phyloP scores from a whole-genome alignment of 2,113 vertebrate genomes.

The Lasiurus cinereus region DNA sequence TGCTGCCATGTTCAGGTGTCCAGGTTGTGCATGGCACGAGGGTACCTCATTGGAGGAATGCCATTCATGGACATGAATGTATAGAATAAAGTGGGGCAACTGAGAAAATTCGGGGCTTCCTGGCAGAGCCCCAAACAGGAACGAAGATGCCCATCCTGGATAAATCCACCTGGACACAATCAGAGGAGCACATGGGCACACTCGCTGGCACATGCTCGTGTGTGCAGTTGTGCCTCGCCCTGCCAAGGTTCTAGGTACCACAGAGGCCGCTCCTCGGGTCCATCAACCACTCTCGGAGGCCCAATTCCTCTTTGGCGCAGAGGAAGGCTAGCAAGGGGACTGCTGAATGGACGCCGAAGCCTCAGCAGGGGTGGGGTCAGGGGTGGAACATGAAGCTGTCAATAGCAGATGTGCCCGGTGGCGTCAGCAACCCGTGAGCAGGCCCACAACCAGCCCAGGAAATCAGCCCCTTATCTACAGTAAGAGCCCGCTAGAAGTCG shows the following conservation, averaged over 20 bases:
- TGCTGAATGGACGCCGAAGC: background rate
- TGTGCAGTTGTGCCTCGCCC: too few relatives aligned
- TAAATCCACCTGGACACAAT: background rate
- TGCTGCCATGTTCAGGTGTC: background rate
- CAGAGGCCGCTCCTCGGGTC: background rate
- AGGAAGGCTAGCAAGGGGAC: background rate
- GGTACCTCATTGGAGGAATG: background rate
- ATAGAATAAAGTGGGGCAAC: background rate
- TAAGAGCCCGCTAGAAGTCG: background rate
- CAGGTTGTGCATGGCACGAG: background rate
- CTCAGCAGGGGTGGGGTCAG: background rate
- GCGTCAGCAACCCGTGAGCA: background rate
- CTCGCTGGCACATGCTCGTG: accelerated
- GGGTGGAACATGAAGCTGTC: background rate
- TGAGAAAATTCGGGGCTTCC: background rate
- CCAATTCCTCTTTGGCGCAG: background rate
- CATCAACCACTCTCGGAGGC: background rate
- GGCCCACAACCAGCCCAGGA: background rate
- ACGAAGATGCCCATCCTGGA: background rate
- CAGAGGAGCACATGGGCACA: background rate
- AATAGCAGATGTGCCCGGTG: background rate
- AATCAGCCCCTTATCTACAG: background rate
- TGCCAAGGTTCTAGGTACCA: too few relatives aligned
- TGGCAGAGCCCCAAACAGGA: background rate
- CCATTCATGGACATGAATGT: background rate